These are phyloP conservation scores for Stenolophus ochropezus DNA, from an alignment of 2,888 invertebrate genomes.

Conservation along the genomic window DNA sequence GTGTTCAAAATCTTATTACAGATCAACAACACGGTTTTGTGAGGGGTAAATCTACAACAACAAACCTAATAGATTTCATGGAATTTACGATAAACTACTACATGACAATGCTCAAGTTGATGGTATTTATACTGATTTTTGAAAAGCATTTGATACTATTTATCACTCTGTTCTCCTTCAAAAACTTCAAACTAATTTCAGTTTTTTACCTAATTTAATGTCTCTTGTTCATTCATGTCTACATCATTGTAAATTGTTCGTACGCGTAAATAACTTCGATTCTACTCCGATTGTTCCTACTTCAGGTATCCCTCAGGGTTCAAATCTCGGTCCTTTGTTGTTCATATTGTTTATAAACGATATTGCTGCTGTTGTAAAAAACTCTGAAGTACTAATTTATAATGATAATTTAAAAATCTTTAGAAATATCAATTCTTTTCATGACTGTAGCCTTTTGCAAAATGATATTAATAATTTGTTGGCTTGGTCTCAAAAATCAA, in stretches of 20 bases:
- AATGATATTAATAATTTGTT: too few relatives aligned
- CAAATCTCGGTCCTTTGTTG: too few relatives aligned
- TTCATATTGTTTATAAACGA: too few relatives aligned
- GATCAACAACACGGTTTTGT: too few relatives aligned
- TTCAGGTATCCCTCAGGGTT: conserved; percentile 1
- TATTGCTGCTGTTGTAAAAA: too few relatives aligned
- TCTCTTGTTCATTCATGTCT: not conserved
- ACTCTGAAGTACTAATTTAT: not conserved
- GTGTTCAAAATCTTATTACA: not conserved
- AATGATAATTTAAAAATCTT: not conserved
- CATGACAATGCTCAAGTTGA: not conserved
- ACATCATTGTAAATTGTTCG: not conserved
- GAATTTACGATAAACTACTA: not conserved
- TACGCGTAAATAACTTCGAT: not conserved
- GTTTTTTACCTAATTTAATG: not conserved
- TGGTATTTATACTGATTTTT: not conserved
- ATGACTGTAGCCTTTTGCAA: not conserved
- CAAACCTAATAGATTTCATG: not conserved
- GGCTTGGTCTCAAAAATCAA: too few relatives aligned
- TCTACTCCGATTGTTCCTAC: not conserved
- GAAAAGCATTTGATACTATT: not conserved
- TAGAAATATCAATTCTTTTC: not conserved
- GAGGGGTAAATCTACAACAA: not conserved
- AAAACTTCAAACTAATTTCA: conserved; percentile 21
- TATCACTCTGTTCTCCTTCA: not conserved